These are phyloP conservation scores for Melieria omissa DNA, from an alignment of 2,888 invertebrate genomes.

Conservation along the genomic window DNA sequence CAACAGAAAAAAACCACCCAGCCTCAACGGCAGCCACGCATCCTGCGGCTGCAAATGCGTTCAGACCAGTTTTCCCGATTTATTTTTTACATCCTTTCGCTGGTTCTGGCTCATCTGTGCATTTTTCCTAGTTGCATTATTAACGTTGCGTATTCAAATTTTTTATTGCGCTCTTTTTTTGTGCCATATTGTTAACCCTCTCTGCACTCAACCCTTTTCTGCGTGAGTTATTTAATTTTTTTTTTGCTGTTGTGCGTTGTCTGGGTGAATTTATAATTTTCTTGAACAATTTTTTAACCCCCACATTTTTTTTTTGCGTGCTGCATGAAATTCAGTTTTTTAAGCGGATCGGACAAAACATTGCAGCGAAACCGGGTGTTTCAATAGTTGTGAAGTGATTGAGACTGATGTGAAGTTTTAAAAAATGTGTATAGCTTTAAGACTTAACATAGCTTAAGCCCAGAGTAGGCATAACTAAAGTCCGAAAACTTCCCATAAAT, in stretches of 20 bases:
- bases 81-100: slow-evolving; percentile 5
- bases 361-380: slow-evolving; percentile 48
- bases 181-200: slow-evolving; percentile 44
- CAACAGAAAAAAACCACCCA: slow-evolving; percentile 39
- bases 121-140: slow-evolving; percentile 48
- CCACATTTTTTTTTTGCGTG: slow-evolving; percentile 42
- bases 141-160: slow-evolving; percentile 41
- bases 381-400: no score
- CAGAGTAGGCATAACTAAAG: no score
- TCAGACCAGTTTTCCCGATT: slow-evolving; percentile 3
- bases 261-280: slow-evolving; percentile 52
- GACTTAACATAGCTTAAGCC: no score
- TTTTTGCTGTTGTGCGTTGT: slow-evolving; percentile 36
- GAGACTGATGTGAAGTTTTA: no score
- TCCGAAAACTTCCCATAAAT: no score
- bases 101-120: slow-evolving; percentile 46
- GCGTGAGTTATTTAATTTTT: slow-evolving; percentile 10
- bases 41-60: slow-evolving; percentile 27
- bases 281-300: slow-evolving; percentile 40
- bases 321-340: slow-evolving; percentile 50
- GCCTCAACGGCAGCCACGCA: slow-evolving; percentile 14
- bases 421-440: no score
- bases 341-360: slow-evolving; percentile 49
- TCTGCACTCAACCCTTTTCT: slow-evolving; percentile 56
- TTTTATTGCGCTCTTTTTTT: slow-evolving; percentile 33